Percentiles rank a stretch among this genome's conserved stretches.
These are phyloP conservation scores for Epizoanthus stellaris DNA, from an alignment of 92 coral and sea anemone genomes.

Conservation along the genomic window DNA sequence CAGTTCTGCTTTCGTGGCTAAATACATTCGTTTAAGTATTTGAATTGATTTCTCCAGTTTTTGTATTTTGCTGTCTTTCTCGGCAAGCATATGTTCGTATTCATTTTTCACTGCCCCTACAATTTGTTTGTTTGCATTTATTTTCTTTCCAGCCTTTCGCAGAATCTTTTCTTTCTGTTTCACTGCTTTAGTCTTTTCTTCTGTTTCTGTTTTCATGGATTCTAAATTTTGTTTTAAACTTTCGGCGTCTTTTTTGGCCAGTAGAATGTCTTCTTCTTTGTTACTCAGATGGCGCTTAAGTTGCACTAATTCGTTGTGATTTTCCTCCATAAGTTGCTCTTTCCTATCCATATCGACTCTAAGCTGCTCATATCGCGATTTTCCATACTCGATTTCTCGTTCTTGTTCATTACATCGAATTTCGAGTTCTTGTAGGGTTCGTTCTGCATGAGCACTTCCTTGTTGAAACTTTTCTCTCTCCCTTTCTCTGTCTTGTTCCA, in stretches of 20 bases:
- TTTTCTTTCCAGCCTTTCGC: constrained; percentile 41
- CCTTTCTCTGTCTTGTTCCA: constrained; percentile 46
- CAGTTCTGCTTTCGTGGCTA: constrained; percentile 69
- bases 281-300: constrained; percentile 19
- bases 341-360: constrained; percentile 46
- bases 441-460: constrained; percentile 11
- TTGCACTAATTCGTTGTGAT: constrained; percentile 46
- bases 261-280: constrained; percentile 33
- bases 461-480: constrained; percentile 32
- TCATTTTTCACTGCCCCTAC: constrained; percentile 50
- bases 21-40: constrained; percentile 65
- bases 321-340: constrained; percentile 63
- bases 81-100: constrained; percentile 43
- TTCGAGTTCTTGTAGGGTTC: constrained; percentile 2
- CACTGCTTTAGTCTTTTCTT: constrained; percentile 29
- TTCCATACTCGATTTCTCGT: constrained; percentile 35
- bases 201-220: constrained; percentile 22
- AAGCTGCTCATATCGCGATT: constrained; percentile 29
- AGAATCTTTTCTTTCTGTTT: constrained; percentile 42
- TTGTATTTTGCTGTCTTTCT: constrained; percentile 61
- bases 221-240: constrained; percentile 32
- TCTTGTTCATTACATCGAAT: constrained; percentile 23
- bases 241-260: constrained; percentile 44
- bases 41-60: constrained; percentile 62
- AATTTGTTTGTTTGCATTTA: constrained; percentile 13